Percentiles rank a stretch among this genome's conserved stretches.
These are phyloP conservation scores for Darwinula stevensoni DNA, from an alignment of 2,888 invertebrate genomes.

Conservation along the genomic window DNA sequence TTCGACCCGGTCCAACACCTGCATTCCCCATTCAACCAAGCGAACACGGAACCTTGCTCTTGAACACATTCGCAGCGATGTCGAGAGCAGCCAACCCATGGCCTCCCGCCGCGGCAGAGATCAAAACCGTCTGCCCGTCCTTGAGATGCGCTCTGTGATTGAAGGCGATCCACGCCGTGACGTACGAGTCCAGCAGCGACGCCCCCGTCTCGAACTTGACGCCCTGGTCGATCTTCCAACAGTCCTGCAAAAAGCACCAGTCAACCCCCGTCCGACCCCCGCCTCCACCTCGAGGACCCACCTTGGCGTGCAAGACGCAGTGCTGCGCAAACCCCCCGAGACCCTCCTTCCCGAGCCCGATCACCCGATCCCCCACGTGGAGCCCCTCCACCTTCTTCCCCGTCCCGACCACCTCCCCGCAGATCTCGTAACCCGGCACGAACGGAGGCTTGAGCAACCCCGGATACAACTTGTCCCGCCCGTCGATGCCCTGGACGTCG, in stretches of 20 bases:
- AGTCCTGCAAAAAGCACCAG: constrained; percentile 20
- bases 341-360: constrained; percentile 23
- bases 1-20: too few species aligned
- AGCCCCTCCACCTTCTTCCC: constrained; percentile 19
- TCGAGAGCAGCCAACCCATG: constrained; percentile 31
- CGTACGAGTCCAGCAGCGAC: constrained; percentile 27
- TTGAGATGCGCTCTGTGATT: constrained; percentile 21
- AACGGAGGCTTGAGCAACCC: constrained; percentile 22
- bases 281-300: constrained; percentile 8
- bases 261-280: neutral
- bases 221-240: constrained; percentile 25
- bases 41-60: constrained; percentile 24
- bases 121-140: constrained; percentile 25
- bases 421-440: constrained; percentile 31
- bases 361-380: constrained; percentile 26
- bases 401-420: constrained; percentile 27
- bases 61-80: constrained; percentile 32
- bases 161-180: constrained; percentile 30
- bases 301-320: constrained; percentile 20
- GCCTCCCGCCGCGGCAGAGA: constrained; percentile 31
- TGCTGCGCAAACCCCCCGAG: constrained; percentile 29
- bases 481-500: constrained; percentile 25
- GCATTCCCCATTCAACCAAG: too few species aligned
- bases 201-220: constrained; percentile 25
- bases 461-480: constrained; percentile 16